Conservation (phyloP, 2,888 invertebrate genomes). For the Melieria crassipennis region DNA sequence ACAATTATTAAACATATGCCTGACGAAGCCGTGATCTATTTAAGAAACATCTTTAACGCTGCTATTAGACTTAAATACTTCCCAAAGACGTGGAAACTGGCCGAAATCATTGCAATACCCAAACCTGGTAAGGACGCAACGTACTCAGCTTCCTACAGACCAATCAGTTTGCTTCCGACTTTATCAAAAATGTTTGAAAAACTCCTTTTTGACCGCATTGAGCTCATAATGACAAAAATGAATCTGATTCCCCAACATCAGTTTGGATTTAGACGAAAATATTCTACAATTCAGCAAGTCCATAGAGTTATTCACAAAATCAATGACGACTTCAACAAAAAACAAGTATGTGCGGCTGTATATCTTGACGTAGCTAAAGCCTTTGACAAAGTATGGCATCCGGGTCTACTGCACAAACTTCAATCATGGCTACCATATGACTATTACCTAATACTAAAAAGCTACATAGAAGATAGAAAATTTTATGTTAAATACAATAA, state of each 20-base stretch:
- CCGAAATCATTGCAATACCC: constrained; percentile 32
- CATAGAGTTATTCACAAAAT: constrained; percentile 9
- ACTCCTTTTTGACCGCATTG: constrained; percentile 5
- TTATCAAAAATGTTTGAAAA: constrained; percentile 20
- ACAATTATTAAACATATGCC: constrained; percentile 18
- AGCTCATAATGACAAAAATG: background rate
- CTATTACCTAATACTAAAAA: background rate
- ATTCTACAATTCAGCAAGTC: background rate
- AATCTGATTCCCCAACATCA: constrained; percentile 24
- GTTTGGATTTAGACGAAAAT: constrained; percentile 22
- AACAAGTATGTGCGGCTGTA: background rate
- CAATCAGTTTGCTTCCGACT: constrained; percentile 26
- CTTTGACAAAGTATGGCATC: constrained; percentile 1
- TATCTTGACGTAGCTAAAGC: constrained; percentile 1
- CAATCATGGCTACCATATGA: background rate
- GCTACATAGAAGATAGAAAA: background rate
- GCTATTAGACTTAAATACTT: constrained; percentile 29
- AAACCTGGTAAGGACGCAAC: constrained; percentile 29
- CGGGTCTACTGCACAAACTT: background rate
- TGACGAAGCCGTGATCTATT: constrained; percentile 5
- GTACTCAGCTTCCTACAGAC: constrained; percentile 23
- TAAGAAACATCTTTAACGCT: constrained; percentile 22
- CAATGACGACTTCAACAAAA: background rate
- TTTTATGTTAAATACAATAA: background rate
- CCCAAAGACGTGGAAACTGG: constrained; percentile 31